Evolutionary conservation across 2,113 vertebrate genomes (phyloP), one percentile per base, ranked within the genome.

Genomic region (Uria aalge): DNA sequence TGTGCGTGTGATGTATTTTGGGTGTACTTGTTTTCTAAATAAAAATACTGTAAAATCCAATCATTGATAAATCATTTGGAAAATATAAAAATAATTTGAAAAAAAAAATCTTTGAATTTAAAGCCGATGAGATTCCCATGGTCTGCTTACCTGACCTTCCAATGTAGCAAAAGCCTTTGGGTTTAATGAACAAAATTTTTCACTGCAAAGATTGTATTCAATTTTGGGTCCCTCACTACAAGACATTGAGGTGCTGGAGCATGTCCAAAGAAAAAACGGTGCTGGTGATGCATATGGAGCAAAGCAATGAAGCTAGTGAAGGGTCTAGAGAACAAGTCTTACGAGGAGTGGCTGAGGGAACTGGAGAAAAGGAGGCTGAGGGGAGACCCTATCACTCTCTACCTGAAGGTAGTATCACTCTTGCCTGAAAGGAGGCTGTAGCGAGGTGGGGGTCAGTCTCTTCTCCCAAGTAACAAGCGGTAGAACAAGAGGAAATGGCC

Each of bases 1-100:
- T 59, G 27, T 11, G 30, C 4, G 27, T 21, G 11, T 32, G 4
- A 32, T 1, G 3, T 66, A 41, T n/a, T 75, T 83, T 12, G 17
- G 3, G 18, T 56, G 87, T 73, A 18, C 6, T 69, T 52, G 19
- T 52, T 88, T 81, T 66, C 26, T 60, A 74, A 85, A 64, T 22
- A 80, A 96, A 90, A 93, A 66, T 43, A 32, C 8, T 69, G 14
- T 53, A 57, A 72, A 88, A 88, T n/a, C 14, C 56, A 7, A 53
- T 19, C 19, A 53, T 2, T 66, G 43, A 66, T 7, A 72, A 71
- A 88, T 38, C 2, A 21, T 41, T 69, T 57, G 18, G 19, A 75
- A 87, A 60, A 73, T 7, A 55, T 40, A 8, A 16, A 62, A 89
- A 48, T 29, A 11, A 34, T 36, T 74, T 75, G 6, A 29, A 59